These are phyloP conservation scores for Porites divaricata DNA, from an alignment of 92 coral and sea anemone species.

Conservation along the genomic window DNA sequence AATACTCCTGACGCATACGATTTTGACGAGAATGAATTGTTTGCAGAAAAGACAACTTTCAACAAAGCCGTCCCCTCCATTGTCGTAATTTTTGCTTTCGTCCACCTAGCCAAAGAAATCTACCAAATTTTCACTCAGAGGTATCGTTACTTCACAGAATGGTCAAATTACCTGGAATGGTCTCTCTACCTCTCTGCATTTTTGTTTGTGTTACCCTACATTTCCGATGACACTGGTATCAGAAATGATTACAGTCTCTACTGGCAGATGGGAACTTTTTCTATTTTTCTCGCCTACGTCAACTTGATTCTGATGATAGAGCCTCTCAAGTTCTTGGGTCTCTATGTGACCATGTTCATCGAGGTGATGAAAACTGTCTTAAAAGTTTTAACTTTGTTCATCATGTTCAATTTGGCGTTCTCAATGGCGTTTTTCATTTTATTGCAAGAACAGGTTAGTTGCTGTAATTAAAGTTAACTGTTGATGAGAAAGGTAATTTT, in stretches of 20 bases:
- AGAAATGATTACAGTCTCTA: slow-evolving; percentile 19
- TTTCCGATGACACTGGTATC: slow-evolving; percentile 34
- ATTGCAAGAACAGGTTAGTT: slow-evolving; percentile 68
- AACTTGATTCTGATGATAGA: slow-evolving; percentile 59
- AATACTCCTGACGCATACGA: slow-evolving; percentile 25
- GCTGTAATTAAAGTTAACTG: no score
- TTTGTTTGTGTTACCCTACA: slow-evolving; percentile 61
- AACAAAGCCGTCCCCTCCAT: slow-evolving; percentile 47
- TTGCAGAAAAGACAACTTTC: slow-evolving; percentile 14
- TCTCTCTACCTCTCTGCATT: slow-evolving; percentile 47
- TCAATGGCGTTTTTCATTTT: slow-evolving; percentile 74
- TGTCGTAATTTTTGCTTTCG: slow-evolving; percentile 32
- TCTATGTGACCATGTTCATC: slow-evolving; percentile 77
- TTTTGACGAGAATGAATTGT: slow-evolving; percentile 14
- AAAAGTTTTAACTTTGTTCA: slow-evolving; percentile 55
- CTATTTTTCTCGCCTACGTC: slow-evolving; percentile 62
- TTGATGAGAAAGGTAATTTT: no score
- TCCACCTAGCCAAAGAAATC: slow-evolving; percentile 58
- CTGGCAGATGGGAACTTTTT: slow-evolving; percentile 67
- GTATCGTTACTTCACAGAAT: slow-evolving; percentile 52
- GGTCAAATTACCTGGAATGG: slow-evolving; percentile 68
- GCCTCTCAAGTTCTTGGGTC: slow-evolving; percentile 52
- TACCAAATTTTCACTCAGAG: slow-evolving; percentile 64
- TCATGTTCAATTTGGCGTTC: slow-evolving; percentile 72
- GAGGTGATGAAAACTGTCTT: slow-evolving; percentile 72